Conservation (phyloP, 2,888 invertebrate genomes). For the Himalopsyche anomala region DNA sequence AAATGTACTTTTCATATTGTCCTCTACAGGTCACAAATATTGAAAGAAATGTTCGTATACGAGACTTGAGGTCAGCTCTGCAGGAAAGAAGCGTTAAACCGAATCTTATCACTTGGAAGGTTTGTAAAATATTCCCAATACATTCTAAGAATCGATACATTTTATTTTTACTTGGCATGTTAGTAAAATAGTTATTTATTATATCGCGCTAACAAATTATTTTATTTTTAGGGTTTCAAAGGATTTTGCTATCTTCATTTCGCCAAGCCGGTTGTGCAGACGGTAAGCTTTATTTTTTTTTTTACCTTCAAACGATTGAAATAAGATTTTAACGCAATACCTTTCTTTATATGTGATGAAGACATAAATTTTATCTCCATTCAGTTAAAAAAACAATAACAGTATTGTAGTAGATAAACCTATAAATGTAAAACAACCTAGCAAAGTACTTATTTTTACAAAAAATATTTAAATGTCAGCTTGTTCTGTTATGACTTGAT, state of each 20-base stretch:
- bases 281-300: constrained; percentile 68
- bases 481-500: too few species aligned
- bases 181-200: not conserved
- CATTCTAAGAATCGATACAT: not conserved
- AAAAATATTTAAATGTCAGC: too few species aligned
- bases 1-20: constrained; percentile 41
- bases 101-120: constrained; percentile 86
- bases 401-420: too few species aligned
- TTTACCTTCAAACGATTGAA: too few species aligned
- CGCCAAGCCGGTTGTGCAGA: constrained; percentile 79
- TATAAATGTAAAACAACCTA: too few species aligned
- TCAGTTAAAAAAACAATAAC: too few species aligned
- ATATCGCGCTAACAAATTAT: not conserved
- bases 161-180: not conserved
- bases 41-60: constrained; percentile 82
- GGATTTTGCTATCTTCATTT: constrained; percentile 87
- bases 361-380: too few species aligned
- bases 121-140: constrained; percentile 67
- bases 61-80: constrained; percentile 85
- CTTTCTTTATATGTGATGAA: too few species aligned
- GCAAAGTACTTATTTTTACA: too few species aligned
- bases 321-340: too few species aligned
- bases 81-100: constrained; percentile 86
- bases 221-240: constrained; percentile 75
- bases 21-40: constrained; percentile 81